These are phyloP conservation scores for Pangasius mekongensis DNA, from an alignment of 2,797 vertebrate genomes.

Conservation along the genomic window DNA sequence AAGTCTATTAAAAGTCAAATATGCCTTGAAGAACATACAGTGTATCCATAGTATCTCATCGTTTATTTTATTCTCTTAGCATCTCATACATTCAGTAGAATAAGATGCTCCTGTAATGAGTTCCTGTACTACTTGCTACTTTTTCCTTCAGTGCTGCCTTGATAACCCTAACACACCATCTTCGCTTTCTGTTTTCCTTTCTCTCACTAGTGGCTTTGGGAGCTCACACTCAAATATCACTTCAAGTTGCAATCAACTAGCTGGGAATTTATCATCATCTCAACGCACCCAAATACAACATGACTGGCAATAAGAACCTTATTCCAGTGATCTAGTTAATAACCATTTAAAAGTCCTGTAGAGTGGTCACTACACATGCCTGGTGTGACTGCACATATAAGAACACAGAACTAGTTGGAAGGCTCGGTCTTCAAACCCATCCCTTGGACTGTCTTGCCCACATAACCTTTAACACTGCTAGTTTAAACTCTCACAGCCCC, in stretches of 20 bases:
- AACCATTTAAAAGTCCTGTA: neutral
- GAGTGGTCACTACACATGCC: constrained; percentile 22
- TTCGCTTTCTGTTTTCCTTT: constrained; percentile 61
- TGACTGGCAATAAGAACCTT: neutral
- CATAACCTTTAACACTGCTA: constrained; percentile 54
- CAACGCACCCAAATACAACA: constrained; percentile 29
- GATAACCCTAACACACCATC: constrained; percentile 46
- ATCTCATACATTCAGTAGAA: constrained; percentile 51
- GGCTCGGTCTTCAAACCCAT: constrained; percentile 55
- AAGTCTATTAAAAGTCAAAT: neutral
- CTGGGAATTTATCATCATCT: constrained; percentile 10
- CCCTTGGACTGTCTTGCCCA: constrained; percentile 56
- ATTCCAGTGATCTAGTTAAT: neutral
- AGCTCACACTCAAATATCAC: constrained; percentile 56
- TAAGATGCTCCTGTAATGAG: constrained; percentile 35
- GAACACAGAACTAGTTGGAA: constrained; percentile 28
- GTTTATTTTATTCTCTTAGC: constrained; percentile 34
- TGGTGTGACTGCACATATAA: constrained; percentile 10
- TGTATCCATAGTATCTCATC: constrained; percentile 15
- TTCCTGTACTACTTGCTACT: constrained; percentile 37
- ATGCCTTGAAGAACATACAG: neutral
- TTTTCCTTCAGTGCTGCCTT: constrained; percentile 52
- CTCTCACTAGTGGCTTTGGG: constrained; percentile 61
- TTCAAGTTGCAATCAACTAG: constrained; percentile 29
- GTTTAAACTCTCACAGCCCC: constrained; percentile 42